A percentile compares a stretch with the other conserved stretches of the same genome.
Conservation (phyloP, 2,797 vertebrate species). For the Chelmon rostratus region DNA sequence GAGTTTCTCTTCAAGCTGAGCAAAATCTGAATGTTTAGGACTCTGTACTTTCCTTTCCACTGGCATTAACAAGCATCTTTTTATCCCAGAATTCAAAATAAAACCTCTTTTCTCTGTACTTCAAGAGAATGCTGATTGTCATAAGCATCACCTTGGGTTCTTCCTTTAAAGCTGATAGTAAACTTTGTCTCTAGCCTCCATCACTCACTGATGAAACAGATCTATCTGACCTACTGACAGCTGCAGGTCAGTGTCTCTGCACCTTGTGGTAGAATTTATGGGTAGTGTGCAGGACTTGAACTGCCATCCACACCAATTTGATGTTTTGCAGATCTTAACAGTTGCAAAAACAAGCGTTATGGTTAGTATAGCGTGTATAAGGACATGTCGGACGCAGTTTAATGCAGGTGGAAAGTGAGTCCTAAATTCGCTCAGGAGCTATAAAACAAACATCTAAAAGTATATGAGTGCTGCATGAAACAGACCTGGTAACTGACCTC, state of each 20-base stretch:
- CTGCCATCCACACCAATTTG: background rate
- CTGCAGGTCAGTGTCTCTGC: background rate
- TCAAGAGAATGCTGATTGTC: background rate
- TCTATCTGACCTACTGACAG: no score
- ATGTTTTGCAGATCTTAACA: background rate
- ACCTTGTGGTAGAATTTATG: background rate
- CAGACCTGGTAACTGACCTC: background rate
- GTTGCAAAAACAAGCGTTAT: background rate
- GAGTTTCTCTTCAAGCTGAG: background rate
- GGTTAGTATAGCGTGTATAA: background rate
- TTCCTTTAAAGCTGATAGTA: background rate
- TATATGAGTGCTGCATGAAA: background rate
- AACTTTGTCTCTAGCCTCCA: background rate
- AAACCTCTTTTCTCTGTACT: background rate
- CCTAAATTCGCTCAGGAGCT: background rate
- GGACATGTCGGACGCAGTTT: background rate
- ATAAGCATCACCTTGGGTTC: background rate
- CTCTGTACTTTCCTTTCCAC: background rate
- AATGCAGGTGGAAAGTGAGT: slow-evolving; percentile 9
- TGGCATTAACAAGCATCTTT: background rate
- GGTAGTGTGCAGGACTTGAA: background rate
- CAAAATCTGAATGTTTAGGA: background rate
- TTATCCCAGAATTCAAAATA: no score
- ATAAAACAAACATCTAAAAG: background rate
- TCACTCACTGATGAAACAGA: background rate